Base-by-base conservation (phyloP, 2,797 vertebrate species). In the Eulemur mongoz region DNA sequence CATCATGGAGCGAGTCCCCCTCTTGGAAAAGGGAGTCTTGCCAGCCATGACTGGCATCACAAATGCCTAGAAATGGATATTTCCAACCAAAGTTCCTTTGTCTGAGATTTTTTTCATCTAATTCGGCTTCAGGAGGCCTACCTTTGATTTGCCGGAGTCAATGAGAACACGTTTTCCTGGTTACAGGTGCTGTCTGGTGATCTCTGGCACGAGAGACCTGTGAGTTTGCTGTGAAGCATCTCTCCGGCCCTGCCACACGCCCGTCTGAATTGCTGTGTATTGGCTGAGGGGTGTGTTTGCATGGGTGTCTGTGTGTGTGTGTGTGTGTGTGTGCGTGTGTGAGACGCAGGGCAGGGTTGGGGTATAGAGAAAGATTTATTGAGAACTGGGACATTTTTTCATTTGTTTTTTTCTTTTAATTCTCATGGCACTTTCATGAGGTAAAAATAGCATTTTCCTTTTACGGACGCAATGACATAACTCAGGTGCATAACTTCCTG, bases 1-100 rank as follows among this genome's bases (percentile, higher is more conserved):
- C 97, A 97, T 94, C 92, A 0, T 2, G 84, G 95, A 98, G 96
- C 98, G 98, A 98, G 97, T 98, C 98, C 91, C 98, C 93, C 88
- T 98, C 89, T 81, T 97, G 95, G 91, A 97, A 86, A 89, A 94
- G 96, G 40, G 61, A 89, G 76, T 65, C 59, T 96, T 98, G 97
- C 97, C 98, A 98, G 96, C 75, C 88, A 89, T 0, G 0, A 0
- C 4, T 97, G 97, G 97, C 0, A 0, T 97, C 92, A 38, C 59
- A n/a, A 90, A 89, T 96, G 93, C 94, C 97, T 97, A 95, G 80
- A 97, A 98, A 95, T 97, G 91, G 69, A 32, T 89, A 89, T 83
- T 0, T 1, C 75, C 35, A 35, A 96, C 84, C 75, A 69, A 70
- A 65, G 52, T 94, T 50, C 43, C n/a, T 88, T 78, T 75, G 83